Conservation (phyloP, 53 echinoderm and acorn worm genomes). For the Patiria pectinifera region DNA sequence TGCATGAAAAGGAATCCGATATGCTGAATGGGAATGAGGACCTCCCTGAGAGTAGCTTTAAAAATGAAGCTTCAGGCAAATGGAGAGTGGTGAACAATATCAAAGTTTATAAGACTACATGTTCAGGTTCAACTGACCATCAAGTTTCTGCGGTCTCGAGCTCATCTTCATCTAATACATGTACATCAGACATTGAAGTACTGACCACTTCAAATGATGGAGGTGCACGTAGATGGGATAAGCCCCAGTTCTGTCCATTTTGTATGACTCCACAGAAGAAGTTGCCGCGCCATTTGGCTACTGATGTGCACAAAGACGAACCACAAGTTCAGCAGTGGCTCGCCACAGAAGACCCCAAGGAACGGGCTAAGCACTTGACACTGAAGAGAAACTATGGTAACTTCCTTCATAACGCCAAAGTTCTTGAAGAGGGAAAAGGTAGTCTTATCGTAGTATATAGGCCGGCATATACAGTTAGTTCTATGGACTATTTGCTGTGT, state of each 20-base stretch:
- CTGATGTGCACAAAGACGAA: conserved; percentile 43
- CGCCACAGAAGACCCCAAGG: conserved; percentile 46
- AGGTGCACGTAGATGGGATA: conserved; percentile 70
- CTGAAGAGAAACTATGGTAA: conserved; percentile 71
- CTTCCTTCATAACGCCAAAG: conserved; percentile 68
- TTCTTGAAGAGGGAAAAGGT: conserved; percentile 72
- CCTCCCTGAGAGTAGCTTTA: too few relatives aligned
- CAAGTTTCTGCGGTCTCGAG: conserved; percentile 58
- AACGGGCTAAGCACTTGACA: conserved; percentile 52
- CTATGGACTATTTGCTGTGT: conserved; percentile 73
- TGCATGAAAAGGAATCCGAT: too few relatives aligned
- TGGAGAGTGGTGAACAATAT: not conserved
- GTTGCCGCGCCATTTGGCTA: conserved; percentile 68
- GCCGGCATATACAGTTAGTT: conserved; percentile 46
- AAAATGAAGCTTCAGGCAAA: not conserved
- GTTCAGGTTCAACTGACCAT: conserved; percentile 45
- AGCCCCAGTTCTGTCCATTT: conserved; percentile 71
- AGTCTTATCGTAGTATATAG: conserved; percentile 60
- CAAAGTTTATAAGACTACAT: not conserved
- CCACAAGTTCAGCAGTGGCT: conserved; percentile 33
- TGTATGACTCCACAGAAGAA: conserved; percentile 67
- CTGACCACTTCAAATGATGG: conserved; percentile 17
- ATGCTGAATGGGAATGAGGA: too few relatives aligned
- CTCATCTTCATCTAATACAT: conserved; percentile 30
- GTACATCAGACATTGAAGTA: conserved; percentile 40